Base-by-base conservation (phyloP, 2,888 invertebrate species). In the Nebria salina region DNA sequence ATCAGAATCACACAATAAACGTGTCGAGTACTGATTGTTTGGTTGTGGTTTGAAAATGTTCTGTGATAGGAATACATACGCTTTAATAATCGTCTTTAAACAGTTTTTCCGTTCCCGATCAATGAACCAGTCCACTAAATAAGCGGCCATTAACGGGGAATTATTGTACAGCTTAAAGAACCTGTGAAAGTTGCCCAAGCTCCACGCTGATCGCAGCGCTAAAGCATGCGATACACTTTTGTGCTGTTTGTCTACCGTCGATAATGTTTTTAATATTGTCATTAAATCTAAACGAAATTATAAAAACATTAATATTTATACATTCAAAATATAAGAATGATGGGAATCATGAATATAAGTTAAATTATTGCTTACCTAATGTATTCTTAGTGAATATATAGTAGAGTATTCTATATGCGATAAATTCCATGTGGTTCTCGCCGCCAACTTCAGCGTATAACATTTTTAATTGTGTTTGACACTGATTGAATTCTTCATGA, bases 401-500 rank as follows among this genome's bases (percentile, higher is more conserved):
- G 89, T 99, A 99, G 73, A 99, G 91, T 87, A 99, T 96, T 85
- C 98, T 92, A 89, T 99, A 99, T 76, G 98, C 98, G 76, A 95
- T 95, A 89, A 99, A 99, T 90, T 99, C 99, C 83, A 95, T 92
- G 83, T 93, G 91, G 91, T 98, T 96, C 75, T 90, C 91, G 82
- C 91, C 92, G 34, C 93, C 91, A 82, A 95, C 89, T 89, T 97
- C 96, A 83, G 93, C 90, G 88, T 99, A 99, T 54, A 99, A 92
- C 92, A 97, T 95, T 91, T 97, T 97, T 77, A 99, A 91, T 90
- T 99, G 99, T 13, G 98, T 98, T 90, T 99, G 99, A 88, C 99
- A 99, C 89, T 99, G 99, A 91, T 99, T 99, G 88, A 99, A 99
- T 89, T 99, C 99, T 87, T 98, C 98, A 88, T 98, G 98, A 88